Base-by-base conservation (phyloP, 2,113 vertebrate genomes). In the Toxotes jaculatrix region DNA sequence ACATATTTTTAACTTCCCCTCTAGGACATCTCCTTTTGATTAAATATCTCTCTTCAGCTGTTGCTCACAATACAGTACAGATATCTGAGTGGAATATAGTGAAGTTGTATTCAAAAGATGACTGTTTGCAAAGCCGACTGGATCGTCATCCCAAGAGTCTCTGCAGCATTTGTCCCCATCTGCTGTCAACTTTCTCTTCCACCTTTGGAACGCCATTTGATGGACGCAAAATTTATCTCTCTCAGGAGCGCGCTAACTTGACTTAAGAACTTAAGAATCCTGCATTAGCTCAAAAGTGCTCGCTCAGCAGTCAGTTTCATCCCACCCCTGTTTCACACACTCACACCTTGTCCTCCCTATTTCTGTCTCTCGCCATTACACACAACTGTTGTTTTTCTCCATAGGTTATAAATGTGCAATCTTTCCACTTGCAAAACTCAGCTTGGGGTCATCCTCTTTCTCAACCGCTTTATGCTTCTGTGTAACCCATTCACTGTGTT, bases 11-110 rank as follows among this genome's bases (percentile, higher is more conserved):
- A 82, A 86, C 76, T 84, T 79, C 75, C 45, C 79, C 84, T 83
- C 63, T 51, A 81, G 80, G 79, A 92, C 73, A 90, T 90, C 71
- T 89, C 69, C 72, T 88, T 91, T 90, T 89, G 83, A 94, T 92
- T 94, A 83, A 88, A 87, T 79, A 86, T 85, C 85, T 88, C 79
- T 85, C 82, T 74, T 72, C 69, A 76, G 83, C 94, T 89, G 68
- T 91, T 87, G 84, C 68, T 78, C 0, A n/a, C 88, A 87, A 90
- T 84, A 69, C 17, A 61, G 74, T 77, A 55, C 87, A 93, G 88
- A 89, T 90, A 87, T 61, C 72, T 31, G 62, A 82, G 51, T 61
- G 57, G 68, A 71, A 47, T 63, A 77, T 61, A 59, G 79, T 59
- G 57, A 83, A 86, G 85, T 88, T 72, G 31, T 78, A 76, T 63